phyloP scores from a whole-genome alignment of 1,140 invertebrate genomes.

The Fopius arisanus region DNA sequence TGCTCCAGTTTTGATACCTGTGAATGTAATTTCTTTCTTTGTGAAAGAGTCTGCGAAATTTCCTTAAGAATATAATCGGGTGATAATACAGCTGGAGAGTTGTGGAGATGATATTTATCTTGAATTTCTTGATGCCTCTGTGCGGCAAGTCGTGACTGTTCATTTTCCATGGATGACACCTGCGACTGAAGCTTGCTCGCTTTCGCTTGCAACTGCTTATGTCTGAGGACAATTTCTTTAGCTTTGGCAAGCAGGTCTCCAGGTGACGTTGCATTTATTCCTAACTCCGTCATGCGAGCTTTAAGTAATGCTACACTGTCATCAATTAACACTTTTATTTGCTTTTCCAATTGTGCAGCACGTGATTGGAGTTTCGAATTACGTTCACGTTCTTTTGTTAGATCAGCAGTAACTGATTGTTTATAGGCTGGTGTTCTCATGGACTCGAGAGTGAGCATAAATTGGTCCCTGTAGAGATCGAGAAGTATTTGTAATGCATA shows the following conservation, averaged over 20 bases:
- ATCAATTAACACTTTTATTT: conserved; percentile 88
- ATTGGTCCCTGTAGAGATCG: conserved; percentile 84
- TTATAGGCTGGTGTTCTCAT: conserved; percentile 84
- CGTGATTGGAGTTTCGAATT: conserved; percentile 81
- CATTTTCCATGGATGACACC: conserved; percentile 75
- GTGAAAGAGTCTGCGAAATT: conserved; percentile 81
- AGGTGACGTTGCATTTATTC: conserved; percentile 83
- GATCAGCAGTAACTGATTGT: conserved; percentile 76
- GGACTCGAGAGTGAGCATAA: conserved; percentile 79
- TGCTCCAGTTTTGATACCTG: conserved; percentile 79
- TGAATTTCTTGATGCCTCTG: conserved; percentile 74
- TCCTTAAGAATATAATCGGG: conserved; percentile 85
- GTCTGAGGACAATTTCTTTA: conserved; percentile 90
- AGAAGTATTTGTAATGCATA: conserved; percentile 86
- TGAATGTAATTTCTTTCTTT: conserved; percentile 81
- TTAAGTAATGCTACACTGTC: conserved; percentile 91
- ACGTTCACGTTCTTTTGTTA: conserved; percentile 83
- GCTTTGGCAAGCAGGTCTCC: conserved; percentile 88
- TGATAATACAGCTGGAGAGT: conserved; percentile 72
- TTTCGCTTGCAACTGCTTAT: conserved; percentile 89
- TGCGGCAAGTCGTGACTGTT: conserved; percentile 74
- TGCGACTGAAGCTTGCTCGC: conserved; percentile 83
- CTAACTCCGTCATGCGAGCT: conserved; percentile 89
- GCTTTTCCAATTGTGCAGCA: conserved; percentile 86
- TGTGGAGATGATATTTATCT: conserved; percentile 71